Percentiles rank a stretch among this genome's conserved stretches.
Conservation (phyloP, 2,797 vertebrate genomes). For the Prunella strophiata region DNA sequence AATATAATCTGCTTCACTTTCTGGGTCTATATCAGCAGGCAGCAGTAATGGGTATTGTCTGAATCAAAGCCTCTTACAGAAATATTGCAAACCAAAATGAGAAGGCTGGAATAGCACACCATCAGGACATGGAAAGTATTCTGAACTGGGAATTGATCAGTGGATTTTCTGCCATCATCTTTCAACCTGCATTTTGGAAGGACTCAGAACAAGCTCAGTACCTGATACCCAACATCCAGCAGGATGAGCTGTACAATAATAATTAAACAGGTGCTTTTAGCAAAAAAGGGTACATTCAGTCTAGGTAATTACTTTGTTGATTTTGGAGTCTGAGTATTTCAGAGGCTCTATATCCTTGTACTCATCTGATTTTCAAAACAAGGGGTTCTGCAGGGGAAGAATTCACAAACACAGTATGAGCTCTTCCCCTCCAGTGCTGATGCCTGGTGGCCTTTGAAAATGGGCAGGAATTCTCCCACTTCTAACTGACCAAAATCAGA, state of each 20-base stretch:
- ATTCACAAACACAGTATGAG: rapidly evolving
- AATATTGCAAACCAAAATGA: neutral
- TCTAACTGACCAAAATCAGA: neutral
- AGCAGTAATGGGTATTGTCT: conserved; percentile 41
- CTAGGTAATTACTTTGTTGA: neutral
- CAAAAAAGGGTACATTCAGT: neutral
- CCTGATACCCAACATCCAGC: neutral
- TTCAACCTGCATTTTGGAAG: neutral
- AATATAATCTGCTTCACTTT: conserved; percentile 17
- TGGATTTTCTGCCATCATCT: neutral
- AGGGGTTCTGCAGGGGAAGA: neutral
- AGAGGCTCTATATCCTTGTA: neutral
- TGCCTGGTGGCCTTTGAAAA: neutral
- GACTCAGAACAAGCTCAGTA: neutral
- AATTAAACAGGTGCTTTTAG: neutral
- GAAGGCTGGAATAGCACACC: neutral
- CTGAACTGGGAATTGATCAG: neutral
- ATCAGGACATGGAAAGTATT: neutral
- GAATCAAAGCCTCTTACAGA: conserved; percentile 20
- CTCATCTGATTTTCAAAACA: neutral
- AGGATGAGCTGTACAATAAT: neutral
- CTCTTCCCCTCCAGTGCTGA: neutral
- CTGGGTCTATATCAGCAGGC: conserved; percentile 21
- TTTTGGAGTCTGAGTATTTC: neutral
- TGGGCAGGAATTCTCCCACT: neutral